Evolutionary conservation across 2,888 invertebrate genomes (phyloP).

Genomic region (Nephrotoma guestfalica): DNA sequence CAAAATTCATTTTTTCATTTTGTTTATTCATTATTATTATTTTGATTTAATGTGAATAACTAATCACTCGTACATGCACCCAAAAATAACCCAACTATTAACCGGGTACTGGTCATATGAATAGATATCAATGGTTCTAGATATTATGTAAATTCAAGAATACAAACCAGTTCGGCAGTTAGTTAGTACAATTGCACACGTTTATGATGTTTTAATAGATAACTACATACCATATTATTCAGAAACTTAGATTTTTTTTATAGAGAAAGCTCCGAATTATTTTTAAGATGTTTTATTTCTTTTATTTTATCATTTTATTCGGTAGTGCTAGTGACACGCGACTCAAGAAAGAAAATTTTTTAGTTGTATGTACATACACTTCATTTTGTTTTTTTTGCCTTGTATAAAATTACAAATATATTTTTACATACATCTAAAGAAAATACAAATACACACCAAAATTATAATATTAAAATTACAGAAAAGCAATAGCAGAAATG

Average conservation of each 20-base stretch:
- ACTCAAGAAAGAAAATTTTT: neutral
- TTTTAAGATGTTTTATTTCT: neutral
- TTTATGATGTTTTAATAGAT: neutral
- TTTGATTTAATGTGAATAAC: neutral
- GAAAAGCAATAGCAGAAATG: constrained; percentile 1
- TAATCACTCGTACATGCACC: neutral
- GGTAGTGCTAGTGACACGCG: neutral
- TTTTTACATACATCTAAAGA: neutral
- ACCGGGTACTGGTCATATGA: neutral
- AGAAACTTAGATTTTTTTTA: neutral
- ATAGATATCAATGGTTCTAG: neutral
- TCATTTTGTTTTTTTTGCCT: neutral
- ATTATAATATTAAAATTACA: neutral
- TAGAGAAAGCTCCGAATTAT: neutral
- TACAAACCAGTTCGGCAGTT: neutral
- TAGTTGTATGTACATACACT: neutral
- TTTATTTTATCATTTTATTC: neutral
- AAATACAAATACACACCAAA: neutral
- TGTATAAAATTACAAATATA: neutral
- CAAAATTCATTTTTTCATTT: neutral
- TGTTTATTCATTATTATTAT: neutral
- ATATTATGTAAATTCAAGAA: neutral
- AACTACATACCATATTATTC: neutral
- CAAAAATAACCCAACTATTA: neutral
- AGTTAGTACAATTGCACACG: neutral